Evolutionary conservation across 2,113 vertebrate genomes (phyloP), one percentile per base, ranked within the genome.

Genomic region (Callospermophilus lateralis): DNA sequence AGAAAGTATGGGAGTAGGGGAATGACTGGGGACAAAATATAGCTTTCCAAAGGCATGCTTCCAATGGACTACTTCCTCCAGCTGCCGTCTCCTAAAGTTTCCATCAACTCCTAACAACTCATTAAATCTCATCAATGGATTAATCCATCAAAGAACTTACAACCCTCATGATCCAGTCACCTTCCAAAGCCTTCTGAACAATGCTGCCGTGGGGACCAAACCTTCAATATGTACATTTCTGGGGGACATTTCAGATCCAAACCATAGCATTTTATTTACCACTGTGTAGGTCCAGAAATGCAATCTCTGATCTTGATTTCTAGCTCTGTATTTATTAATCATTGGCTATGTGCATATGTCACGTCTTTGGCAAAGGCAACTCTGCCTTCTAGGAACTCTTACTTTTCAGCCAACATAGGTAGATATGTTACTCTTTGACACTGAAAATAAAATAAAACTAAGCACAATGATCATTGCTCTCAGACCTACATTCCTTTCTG

Each of bases 381-480:
- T 39, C 13, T 34, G 61, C 12, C 24, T 94, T 78, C 17, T 42
- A 39, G 24, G 45, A 94, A 72, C 12, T 84, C 80, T 45, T 73
- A 13, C 9, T 76, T 4, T 72, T 85, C 45, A 83, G 48, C 89
- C 4, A 74, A 37, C 1, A 16, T 42, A 48, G 9, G 4, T 48
- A 87, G 67, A 37, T 53, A 58, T 55, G 4, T 24, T 45, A 34
- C 42, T 55, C 28, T 87, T 13, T 63, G 63, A 42, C 0, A 20
- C 13, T 10, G 6, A 84, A 67, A 77, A 42, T 24, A 53, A 70
- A 80, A 19, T 78, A 68, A 65, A 78, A 12, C 17, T 39, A 7
- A 76, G 5, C 13, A 72, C 19, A 79, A 0, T 0, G 6, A 4
- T 19, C 28, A 0, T 70, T 8, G 42, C 28, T 30, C 2, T 51